phyloP scores from a whole-genome alignment of 2,888 invertebrate species.

The Metacarcinus magister region DNA sequence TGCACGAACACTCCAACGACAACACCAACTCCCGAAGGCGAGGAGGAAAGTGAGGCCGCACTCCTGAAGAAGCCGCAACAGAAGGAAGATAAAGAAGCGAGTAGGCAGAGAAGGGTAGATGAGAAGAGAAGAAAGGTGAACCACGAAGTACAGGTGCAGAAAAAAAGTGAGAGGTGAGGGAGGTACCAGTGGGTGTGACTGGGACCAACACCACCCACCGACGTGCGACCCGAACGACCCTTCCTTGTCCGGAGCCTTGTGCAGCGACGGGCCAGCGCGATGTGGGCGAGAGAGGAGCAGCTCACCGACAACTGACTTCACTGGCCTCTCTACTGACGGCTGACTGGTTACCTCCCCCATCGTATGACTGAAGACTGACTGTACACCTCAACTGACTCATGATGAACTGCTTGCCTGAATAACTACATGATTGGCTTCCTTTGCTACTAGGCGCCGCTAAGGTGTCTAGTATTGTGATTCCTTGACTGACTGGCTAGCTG shows the following conservation, averaged over 20 bases:
- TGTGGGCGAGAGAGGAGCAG: not conserved
- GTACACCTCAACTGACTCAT: not conserved
- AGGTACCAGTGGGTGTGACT: not conserved
- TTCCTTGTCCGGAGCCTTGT: not conserved
- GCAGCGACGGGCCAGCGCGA: not conserved
- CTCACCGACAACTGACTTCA: not conserved
- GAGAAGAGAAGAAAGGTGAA: not conserved
- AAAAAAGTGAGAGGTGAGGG: not conserved
- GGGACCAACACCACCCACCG: not conserved
- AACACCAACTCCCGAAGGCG: not conserved
- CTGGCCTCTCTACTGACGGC: not conserved
- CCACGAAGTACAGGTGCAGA: not conserved
- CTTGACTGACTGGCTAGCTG: not conserved
- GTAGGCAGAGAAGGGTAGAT: not conserved
- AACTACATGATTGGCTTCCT: not conserved
- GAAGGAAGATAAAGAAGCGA: not conserved
- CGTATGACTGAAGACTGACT: not conserved
- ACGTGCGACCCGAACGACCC: constrained; percentile 1
- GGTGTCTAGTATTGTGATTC: not conserved
- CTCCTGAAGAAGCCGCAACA: not conserved
- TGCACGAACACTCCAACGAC: not conserved
- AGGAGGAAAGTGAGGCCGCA: not conserved
- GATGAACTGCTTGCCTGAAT: not conserved
- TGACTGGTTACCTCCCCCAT: not conserved
- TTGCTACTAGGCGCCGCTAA: too few species aligned